phyloP scores from a whole-genome alignment of 1,140 invertebrate species.

The Orchestia grillus region DNA sequence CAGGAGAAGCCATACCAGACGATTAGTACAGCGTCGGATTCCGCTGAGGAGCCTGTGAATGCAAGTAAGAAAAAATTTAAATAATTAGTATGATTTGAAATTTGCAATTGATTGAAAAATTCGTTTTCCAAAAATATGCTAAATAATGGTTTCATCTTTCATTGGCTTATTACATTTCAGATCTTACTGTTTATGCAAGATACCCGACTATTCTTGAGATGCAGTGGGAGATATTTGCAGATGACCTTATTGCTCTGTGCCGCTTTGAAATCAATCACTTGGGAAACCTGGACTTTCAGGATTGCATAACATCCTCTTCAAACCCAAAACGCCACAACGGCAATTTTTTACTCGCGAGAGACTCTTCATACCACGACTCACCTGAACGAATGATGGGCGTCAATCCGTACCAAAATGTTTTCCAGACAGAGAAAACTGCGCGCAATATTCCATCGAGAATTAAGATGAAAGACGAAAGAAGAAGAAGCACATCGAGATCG shows the following conservation, averaged over 20 bases:
- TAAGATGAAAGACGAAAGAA: background rate
- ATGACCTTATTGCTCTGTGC: background rate
- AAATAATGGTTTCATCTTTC: too few species aligned
- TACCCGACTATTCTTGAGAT: background rate
- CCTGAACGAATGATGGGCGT: background rate
- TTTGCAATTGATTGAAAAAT: too few species aligned
- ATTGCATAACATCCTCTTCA: background rate
- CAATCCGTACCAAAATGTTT: background rate
- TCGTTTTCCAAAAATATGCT: too few species aligned
- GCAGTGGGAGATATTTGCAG: background rate
- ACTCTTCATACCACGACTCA: background rate
- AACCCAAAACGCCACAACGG: background rate
- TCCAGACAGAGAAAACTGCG: background rate
- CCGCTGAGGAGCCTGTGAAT: background rate
- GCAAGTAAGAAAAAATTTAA: background rate
- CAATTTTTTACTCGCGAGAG: background rate
- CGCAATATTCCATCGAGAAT: background rate
- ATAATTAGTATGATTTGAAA: background rate
- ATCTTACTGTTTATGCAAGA: background rate
- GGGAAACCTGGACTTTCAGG: background rate
- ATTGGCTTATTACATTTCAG: background rate
- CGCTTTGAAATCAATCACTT: background rate
- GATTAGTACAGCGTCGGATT: background rate
- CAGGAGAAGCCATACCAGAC: background rate
- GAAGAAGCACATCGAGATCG: background rate